These are phyloP conservation scores for Manis crassicaudata DNA, from an alignment of 2,797 vertebrate genomes.

Conservation along the genomic window DNA sequence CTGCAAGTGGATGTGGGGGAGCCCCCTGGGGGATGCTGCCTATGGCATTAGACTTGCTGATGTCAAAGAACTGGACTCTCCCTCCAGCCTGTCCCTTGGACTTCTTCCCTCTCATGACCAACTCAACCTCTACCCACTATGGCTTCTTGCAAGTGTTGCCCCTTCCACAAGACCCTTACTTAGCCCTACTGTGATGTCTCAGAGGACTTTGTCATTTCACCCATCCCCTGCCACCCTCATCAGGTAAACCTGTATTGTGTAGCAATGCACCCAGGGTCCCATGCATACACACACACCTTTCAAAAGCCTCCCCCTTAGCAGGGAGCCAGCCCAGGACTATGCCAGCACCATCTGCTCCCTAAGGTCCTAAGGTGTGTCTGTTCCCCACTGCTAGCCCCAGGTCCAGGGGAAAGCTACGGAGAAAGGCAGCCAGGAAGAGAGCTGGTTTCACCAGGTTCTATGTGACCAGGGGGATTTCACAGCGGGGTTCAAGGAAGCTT, in stretches of 20 bases:
- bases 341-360: not conserved
- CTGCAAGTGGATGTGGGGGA: not conserved
- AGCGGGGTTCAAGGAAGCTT: not conserved
- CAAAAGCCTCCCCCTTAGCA: not conserved
- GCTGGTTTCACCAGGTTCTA: not conserved
- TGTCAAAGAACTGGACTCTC: not conserved
- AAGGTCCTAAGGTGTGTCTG: not conserved
- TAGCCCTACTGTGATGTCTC: not conserved
- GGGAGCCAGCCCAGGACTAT: not conserved
- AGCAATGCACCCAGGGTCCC: accelerated
- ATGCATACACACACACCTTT: not conserved
- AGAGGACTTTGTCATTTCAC: not conserved
- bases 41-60: not conserved
- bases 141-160: not conserved
- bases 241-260: not conserved
- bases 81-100: not conserved
- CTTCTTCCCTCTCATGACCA: not conserved
- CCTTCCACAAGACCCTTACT: not conserved
- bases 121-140: not conserved
- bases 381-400: not conserved
- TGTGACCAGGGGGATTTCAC: not conserved
- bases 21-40: no score
- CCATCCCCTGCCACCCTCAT: not conserved
- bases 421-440: not conserved
- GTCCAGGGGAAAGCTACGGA: no score